These are phyloP conservation scores for Enteromius unitaeniatus DNA, from an alignment of 2,797 vertebrate genomes.

Conservation along the genomic window DNA sequence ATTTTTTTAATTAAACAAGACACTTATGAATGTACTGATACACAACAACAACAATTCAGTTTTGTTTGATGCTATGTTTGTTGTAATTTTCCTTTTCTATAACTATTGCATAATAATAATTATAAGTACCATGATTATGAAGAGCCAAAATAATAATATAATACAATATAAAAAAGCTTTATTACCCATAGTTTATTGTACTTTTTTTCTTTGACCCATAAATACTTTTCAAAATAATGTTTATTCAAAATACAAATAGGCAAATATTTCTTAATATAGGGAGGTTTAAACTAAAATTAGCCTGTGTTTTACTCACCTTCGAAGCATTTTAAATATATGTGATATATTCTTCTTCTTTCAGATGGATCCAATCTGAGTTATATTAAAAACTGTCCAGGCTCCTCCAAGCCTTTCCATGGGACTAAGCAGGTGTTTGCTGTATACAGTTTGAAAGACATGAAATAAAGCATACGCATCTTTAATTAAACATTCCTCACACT, in stretches of 20 bases:
- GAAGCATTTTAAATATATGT: no score
- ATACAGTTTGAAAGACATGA: no score
- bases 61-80: background rate
- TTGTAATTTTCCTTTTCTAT: background rate
- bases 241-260: background rate
- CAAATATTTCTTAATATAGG: constrained; percentile 6
- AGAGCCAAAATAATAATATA: background rate
- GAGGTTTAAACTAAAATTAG: no score
- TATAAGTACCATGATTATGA: background rate
- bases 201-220: no score
- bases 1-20: background rate
- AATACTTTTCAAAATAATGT: background rate
- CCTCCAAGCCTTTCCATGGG: no score
- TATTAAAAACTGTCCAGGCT: no score
- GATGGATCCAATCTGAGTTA: no score
- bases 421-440: no score
- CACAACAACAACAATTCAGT: background rate
- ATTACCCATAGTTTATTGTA: background rate
- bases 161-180: background rate
- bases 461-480: no score
- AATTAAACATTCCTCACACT: no score
- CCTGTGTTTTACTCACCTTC: no score
- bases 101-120: background rate
- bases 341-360: no score
- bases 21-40: background rate